A percentile compares a stretch with the other conserved stretches of the same genome.
These are phyloP conservation scores for Drosophila mercatorum DNA, from an alignment of 2,888 invertebrate genomes.

Conservation along the genomic window DNA sequence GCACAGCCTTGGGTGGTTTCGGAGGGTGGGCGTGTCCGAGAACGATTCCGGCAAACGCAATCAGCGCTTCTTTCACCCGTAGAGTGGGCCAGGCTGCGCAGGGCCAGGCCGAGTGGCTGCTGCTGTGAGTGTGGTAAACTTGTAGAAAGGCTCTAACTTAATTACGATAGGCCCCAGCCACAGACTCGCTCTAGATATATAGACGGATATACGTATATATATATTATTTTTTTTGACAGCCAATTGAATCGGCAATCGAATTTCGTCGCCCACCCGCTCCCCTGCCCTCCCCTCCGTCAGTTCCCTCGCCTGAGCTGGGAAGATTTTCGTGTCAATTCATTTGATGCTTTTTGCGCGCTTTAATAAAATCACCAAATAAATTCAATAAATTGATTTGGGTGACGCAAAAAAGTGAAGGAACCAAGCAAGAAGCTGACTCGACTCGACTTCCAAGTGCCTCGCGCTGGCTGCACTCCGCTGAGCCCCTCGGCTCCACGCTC, in stretches of 20 bases:
- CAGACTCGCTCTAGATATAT: background rate
- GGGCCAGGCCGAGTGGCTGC: background rate
- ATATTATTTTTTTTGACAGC: slow-evolving; percentile 58
- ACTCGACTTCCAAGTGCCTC: slow-evolving; percentile 48
- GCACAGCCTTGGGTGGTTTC: background rate
- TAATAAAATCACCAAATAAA: slow-evolving; percentile 75
- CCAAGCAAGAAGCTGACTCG: background rate
- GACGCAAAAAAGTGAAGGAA: background rate
- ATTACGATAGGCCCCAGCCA: slow-evolving; percentile 53
- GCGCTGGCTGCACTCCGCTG: background rate
- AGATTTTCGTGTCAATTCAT: slow-evolving; percentile 44
- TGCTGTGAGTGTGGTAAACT: slow-evolving; percentile 15
- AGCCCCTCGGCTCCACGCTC: slow-evolving; percentile 4
- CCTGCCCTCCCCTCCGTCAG: too few species aligned
- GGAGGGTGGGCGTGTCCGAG: slow-evolving; percentile 25
- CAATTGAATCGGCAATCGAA: slow-evolving; percentile 65
- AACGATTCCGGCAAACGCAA: slow-evolving; percentile 61
- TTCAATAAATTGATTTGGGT: slow-evolving; percentile 75
- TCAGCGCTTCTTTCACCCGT: slow-evolving; percentile 58
- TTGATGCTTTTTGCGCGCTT: slow-evolving; percentile 61
- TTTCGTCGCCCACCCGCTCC: slow-evolving; percentile 14
- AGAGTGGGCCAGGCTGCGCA: too few species aligned
- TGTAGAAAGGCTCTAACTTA: slow-evolving; percentile 72
- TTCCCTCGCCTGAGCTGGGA: background rate
- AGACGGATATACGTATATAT: background rate